Evolutionary conservation across 2,888 invertebrate genomes (phyloP).

Genomic region (Oegoconia quadripuncta): DNA sequence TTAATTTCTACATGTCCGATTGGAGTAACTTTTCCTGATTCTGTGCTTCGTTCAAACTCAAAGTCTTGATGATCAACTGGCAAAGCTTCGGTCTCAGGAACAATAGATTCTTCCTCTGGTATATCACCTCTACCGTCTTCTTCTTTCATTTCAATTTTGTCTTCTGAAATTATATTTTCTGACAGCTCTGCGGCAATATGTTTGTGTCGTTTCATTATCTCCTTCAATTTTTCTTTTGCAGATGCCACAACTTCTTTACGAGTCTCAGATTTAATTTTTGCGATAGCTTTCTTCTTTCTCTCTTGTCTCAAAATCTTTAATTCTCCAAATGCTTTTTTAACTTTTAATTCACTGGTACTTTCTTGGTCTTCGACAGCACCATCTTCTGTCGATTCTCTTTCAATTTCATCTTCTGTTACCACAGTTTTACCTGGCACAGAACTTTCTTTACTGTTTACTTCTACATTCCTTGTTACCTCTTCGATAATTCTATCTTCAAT

Average conservation of each 20-base stretch:
- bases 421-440: not conserved
- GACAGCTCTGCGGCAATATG: constrained; percentile 59
- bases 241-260: constrained; percentile 69
- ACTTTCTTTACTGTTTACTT: constrained; percentile 3
- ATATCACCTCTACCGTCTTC: constrained; percentile 54
- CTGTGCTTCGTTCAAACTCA: too few relatives aligned
- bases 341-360: constrained; percentile 33
- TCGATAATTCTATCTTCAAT: not conserved
- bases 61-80: constrained; percentile 5
- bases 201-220: constrained; percentile 72
- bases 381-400: constrained; percentile 14
- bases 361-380: constrained; percentile 12
- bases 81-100: constrained; percentile 3
- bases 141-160: constrained; percentile 27
- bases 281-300: constrained; percentile 63
- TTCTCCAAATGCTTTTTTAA: constrained; percentile 52
- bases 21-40: not conserved
- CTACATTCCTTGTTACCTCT: constrained; percentile 1
- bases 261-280: constrained; percentile 70
- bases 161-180: constrained; percentile 36
- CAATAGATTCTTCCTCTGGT: constrained; percentile 30
- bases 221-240: constrained; percentile 70
- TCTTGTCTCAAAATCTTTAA: constrained; percentile 52
- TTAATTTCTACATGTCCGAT: constrained; percentile 3
- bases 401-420: constrained; percentile 7